Conservation (phyloP, 2,113 vertebrate genomes). For the Grantiella picta region DNA sequence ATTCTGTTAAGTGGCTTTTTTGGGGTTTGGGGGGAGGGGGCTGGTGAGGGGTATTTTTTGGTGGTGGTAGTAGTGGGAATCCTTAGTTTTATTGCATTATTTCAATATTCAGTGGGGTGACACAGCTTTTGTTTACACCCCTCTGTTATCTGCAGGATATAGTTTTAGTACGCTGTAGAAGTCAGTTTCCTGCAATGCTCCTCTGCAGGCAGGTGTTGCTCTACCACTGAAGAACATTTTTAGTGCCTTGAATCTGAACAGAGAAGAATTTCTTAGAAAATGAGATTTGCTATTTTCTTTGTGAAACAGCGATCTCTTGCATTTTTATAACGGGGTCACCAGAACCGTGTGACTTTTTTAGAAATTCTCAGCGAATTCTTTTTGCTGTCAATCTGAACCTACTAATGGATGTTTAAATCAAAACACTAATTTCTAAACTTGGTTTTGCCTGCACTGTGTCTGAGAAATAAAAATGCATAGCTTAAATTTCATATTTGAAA, state of each 20-base stretch:
- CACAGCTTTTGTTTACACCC: neutral
- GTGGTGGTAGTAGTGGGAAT: neutral
- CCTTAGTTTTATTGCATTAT: neutral
- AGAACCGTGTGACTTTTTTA: neutral
- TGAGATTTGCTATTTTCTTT: neutral
- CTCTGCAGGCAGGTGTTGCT: neutral
- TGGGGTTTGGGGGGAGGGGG: fast-evolving
- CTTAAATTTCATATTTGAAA: neutral
- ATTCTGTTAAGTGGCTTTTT: neutral
- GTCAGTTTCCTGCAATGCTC: neutral
- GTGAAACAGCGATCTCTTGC: neutral
- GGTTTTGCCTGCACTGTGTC: neutral
- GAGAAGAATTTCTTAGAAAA: neutral
- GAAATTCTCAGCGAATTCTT: neutral
- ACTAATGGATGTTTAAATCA: neutral
- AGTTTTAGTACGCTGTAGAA: neutral
- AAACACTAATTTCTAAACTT: neutral
- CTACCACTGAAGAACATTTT: neutral
- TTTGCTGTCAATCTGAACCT: neutral
- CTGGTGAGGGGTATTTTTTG: no score
- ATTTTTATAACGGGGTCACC: neutral
- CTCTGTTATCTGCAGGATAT: neutral
- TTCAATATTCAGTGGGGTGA: neutral
- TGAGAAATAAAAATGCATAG: neutral
- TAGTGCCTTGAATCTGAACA: neutral